Conservation (phyloP, 30 jellyfish, hydroid and myxozoan genomes). For the Cassiopea xamachana region DNA sequence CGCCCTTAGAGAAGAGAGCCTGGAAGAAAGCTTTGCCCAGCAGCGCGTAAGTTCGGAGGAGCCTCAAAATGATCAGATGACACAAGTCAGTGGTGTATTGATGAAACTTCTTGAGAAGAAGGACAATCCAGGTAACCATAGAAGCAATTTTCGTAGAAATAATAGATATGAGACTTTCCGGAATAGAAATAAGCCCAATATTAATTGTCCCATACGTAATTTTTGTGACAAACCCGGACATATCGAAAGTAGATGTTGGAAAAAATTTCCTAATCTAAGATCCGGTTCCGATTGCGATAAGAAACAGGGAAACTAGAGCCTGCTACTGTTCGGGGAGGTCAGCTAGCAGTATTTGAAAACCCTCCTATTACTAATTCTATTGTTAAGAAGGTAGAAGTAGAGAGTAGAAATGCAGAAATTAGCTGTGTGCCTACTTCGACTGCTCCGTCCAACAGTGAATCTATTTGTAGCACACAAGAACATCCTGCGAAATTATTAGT, state of each 20-base stretch:
- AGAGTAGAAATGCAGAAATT: not conserved
- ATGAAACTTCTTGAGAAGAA: constrained; percentile 10
- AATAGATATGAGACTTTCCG: not conserved
- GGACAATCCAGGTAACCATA: not conserved
- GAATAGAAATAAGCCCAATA: too few species aligned
- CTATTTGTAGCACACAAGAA: constrained; percentile 3
- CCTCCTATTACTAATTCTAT: constrained; percentile 9
- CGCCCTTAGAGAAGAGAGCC: constrained; percentile 55
- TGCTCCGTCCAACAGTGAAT: not conserved
- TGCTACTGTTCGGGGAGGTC: constrained; percentile 69
- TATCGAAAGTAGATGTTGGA: constrained; percentile 43
- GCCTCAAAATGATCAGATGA: constrained; percentile 32
- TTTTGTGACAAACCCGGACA: constrained; percentile 52
- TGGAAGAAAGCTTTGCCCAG: constrained; percentile 37
- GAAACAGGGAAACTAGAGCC: constrained; percentile 63
- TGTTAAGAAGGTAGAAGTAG: not conserved
- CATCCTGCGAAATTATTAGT: constrained; percentile 41
- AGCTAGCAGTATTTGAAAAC: constrained; percentile 30
- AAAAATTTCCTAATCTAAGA: not conserved
- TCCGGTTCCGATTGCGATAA: not conserved
- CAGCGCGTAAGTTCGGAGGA: constrained; percentile 14
- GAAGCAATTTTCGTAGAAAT: not conserved
- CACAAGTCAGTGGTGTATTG: constrained; percentile 45
- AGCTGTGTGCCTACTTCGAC: not conserved
- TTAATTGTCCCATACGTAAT: constrained; percentile 42